A percentile compares a stretch with the other conserved stretches of the same genome.
Conservation (phyloP, 2,797 vertebrate genomes). For the Masticophis lateralis region DNA sequence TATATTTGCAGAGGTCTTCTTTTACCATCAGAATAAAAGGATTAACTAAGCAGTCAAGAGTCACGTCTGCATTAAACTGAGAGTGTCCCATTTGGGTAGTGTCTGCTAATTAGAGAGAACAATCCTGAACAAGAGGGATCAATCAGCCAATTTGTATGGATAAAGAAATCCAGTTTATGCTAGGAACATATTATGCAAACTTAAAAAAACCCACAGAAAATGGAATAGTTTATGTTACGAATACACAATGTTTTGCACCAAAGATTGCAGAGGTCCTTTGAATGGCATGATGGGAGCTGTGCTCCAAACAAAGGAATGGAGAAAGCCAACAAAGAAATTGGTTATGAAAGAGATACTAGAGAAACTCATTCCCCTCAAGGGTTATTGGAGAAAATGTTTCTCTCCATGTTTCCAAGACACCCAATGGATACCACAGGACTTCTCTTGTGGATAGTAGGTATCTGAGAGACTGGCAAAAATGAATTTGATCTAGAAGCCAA, state of each 20-base stretch:
- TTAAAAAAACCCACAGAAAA: not conserved
- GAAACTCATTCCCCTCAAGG: not conserved
- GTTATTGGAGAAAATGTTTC: not conserved
- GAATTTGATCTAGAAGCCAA: not conserved
- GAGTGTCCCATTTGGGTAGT: not conserved
- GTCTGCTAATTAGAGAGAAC: not conserved
- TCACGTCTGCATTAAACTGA: not conserved
- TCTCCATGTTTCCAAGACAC: not conserved
- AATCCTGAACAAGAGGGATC: not conserved
- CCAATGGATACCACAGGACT: not conserved
- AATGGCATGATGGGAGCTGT: not conserved
- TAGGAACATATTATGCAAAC: not conserved
- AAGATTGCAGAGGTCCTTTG: not conserved
- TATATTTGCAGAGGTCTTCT: not conserved
- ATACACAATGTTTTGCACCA: not conserved
- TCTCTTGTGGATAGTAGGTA: not conserved
- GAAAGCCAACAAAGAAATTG: not conserved
- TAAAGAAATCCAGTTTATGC: not conserved
- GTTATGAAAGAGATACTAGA: conserved; percentile 5
- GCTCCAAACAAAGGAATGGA: not conserved
- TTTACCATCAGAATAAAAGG: not conserved
- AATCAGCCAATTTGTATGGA: not conserved
- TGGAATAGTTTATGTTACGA: not conserved
- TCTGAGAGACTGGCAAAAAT: not conserved
- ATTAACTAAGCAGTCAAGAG: not conserved